A percentile compares a stretch with the other conserved stretches of the same genome.
Evolutionary conservation across 1,140 invertebrate species (phyloP).

Genomic region (Monochamus saltuarius): DNA sequence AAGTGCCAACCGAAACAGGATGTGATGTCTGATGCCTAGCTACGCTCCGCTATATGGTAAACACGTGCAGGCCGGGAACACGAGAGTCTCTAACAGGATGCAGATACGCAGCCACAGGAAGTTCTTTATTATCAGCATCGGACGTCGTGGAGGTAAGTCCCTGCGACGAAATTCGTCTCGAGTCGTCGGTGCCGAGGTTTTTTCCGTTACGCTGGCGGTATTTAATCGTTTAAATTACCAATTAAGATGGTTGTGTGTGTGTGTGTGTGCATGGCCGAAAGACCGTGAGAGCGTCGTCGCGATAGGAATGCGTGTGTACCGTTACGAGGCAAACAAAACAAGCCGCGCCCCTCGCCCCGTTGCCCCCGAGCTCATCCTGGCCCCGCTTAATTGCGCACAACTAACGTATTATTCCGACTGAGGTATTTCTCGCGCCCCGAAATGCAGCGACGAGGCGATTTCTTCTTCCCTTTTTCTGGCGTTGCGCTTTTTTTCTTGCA

Average conservation of each 20-base stretch:
- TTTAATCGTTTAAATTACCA: slow-evolving; percentile 15
- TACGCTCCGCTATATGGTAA: slow-evolving; percentile 17
- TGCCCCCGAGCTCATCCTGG: not conserved
- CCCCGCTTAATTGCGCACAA: slow-evolving; percentile 38
- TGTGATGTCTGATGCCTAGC: slow-evolving; percentile 26
- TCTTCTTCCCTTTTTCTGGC: slow-evolving; percentile 23
- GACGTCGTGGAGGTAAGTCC: slow-evolving; percentile 29
- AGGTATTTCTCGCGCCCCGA: slow-evolving; percentile 7
- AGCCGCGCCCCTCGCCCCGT: slow-evolving; percentile 20
- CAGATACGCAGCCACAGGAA: slow-evolving; percentile 23
- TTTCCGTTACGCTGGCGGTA: not conserved
- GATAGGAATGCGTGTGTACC: slow-evolving; percentile 39
- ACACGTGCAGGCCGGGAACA: slow-evolving; percentile 24
- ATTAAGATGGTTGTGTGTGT: slow-evolving; percentile 9
- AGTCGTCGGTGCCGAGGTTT: not conserved
- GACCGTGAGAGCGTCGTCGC: slow-evolving; percentile 27
- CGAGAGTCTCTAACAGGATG: slow-evolving; percentile 30
- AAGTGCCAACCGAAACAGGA: slow-evolving; percentile 21
- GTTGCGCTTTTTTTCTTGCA: slow-evolving; percentile 24
- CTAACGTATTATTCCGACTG: slow-evolving; percentile 26
- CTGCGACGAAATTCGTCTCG: not conserved
- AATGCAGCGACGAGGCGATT: slow-evolving; percentile 20
- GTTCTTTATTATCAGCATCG: slow-evolving; percentile 21
- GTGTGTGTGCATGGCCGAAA: too few species aligned
- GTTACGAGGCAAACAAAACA: slow-evolving; percentile 38